Base-by-base conservation (phyloP, 2,113 vertebrate genomes). In the Shinisaurus crocodilurus region DNA sequence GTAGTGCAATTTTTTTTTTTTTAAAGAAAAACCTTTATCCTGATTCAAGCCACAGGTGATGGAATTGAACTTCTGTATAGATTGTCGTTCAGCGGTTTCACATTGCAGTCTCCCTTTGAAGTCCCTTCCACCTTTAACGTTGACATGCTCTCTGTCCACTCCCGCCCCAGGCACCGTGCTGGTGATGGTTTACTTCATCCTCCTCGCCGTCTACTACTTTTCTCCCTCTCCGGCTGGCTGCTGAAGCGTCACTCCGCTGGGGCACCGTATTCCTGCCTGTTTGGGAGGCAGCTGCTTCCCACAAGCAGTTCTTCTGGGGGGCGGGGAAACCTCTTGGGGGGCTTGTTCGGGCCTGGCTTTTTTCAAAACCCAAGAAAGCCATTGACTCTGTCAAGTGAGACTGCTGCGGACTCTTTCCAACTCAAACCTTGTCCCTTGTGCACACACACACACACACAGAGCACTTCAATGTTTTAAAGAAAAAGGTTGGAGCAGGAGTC, bases 131-230 rank as follows among this genome's bases (percentile, higher is more conserved):
- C n/a, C 60, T 29, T 7, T 15, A 29, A 6, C 5, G 7, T 5
- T 16, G 15, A 23, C 1, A 3, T 1, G 13, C 27, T 69, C 5
- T 83, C 50, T 92, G 86, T 81, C 87, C 57, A 65, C 57, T 16
- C 91, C 67, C 0, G 12, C 87, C 82, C 12, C 95, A 98, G 98
- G 98, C 67, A 98, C 98, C 0, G 98, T 96, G 86, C 95, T 97
- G 65, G 97, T 99, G 87, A 97, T 98, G 93, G 98, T 98, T 82
- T 97, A 98, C 95, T 96, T 98, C 93, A 98, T 99, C 95, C 96
- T 98, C 45, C 77, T 98, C 91, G 97, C 98, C 0, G 95, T 98
- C 57, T 98, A 97, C 89, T 98, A 97, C 94, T 98, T 98, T 1
- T 98, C 98, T 27, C 98, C 98, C 0, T 97, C 98, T 0, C 98